Base-by-base conservation (phyloP, 2,888 invertebrate genomes). In the Mystacides longicornis region DNA sequence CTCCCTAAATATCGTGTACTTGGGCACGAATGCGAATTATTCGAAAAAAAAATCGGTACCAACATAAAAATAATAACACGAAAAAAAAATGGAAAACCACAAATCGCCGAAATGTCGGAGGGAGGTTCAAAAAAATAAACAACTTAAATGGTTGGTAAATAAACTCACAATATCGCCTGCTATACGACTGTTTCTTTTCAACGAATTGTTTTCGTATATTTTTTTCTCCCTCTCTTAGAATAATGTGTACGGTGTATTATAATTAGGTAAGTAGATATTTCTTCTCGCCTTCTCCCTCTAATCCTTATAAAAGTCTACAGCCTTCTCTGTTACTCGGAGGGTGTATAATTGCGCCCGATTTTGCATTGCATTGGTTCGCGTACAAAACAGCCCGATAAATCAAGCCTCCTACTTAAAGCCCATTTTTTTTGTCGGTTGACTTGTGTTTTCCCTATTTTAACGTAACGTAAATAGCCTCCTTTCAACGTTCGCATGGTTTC, bases 361-460 rank as follows among this genome's bases (percentile, higher is more conserved):
- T 48, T 23, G 48, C 23, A 48, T 48, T 48, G 48, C 48, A 48
- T 48, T 48, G 48, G 52, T 33, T 37, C 37, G 20, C 52, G 47
- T 48, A 48, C 47, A 52, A 47, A 57, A 57, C 54, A 54, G 51
- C 46, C 50, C 46, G 11, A 57, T 57, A 57, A 57, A 57, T 55
- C 57, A 58, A 58, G 55, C 20, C 49, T 20, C 54, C 55, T 58
- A 52, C 57, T 52, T 58, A 49, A 51, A 58, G 55, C 57, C 51
- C 54, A 55, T 58, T 58, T 58, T n/a, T 55, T 51, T 55, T 51
- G 48, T 47, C 51, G 48, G 46, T 51, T 49, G 54, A 22, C 31
- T 23, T 50, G 20, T 51, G 50, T 55, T 55, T 52, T 52, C 43
- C 31, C 50, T 43, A 47, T 55, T 51, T 55, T 56, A 52, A 48